Percentiles rank a stretch among this genome's conserved stretches.
Conservation (phyloP, 2,797 vertebrate genomes). For the Antrozous pallidus region DNA sequence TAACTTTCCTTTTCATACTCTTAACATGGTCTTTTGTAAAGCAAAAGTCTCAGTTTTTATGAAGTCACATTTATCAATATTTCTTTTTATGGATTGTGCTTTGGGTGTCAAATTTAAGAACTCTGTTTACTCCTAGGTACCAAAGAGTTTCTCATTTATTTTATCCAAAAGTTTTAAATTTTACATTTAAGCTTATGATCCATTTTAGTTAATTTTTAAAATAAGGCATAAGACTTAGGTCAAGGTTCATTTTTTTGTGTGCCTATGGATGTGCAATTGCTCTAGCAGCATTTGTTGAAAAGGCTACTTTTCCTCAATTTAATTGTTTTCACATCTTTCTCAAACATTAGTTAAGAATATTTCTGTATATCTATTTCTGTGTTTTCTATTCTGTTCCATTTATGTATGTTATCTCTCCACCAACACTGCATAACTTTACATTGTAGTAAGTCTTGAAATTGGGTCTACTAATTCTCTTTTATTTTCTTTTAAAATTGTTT, state of each 20-base stretch:
- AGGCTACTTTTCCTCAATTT: neutral
- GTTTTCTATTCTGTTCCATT: neutral
- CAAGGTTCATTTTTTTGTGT: neutral
- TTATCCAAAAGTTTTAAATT: neutral
- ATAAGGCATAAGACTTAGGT: neutral
- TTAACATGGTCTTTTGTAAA: neutral
- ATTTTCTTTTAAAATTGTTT: neutral
- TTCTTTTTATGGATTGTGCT: neutral
- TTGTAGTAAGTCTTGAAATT: neutral
- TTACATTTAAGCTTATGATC: neutral
- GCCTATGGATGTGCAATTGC: neutral
- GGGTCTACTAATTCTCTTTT: neutral
- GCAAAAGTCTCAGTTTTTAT: neutral
- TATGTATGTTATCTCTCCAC: neutral
- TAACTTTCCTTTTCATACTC: neutral
- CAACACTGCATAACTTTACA: neutral
- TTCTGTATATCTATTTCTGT: neutral
- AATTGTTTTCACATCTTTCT: neutral
- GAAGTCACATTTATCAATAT: neutral
- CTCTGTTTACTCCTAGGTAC: neutral
- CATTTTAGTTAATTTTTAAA: neutral
- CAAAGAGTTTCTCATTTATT: neutral
- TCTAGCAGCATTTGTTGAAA: neutral
- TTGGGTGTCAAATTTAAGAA: neutral
- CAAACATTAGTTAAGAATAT: neutral